Percentiles rank a stretch among this genome's conserved stretches.
phyloP scores from a whole-genome alignment of 2,113 vertebrate species.

The Cynoglossus semilaevis region DNA sequence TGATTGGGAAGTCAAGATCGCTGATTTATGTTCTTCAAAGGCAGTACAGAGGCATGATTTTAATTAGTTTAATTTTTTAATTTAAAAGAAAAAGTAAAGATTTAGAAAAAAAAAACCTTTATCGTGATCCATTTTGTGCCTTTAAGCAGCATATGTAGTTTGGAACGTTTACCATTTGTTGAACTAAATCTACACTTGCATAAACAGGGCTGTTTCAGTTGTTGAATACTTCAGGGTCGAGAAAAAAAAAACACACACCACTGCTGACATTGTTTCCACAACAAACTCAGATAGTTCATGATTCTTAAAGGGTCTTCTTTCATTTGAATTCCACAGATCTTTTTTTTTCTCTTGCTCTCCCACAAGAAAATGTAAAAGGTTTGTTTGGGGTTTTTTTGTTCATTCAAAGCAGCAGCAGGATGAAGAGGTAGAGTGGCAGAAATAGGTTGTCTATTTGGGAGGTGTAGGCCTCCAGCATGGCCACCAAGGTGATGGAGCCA shows the following conservation, averaged over 20 bases:
- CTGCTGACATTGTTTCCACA: not conserved
- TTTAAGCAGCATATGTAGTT: slow-evolving; percentile 9
- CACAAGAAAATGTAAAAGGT: not conserved
- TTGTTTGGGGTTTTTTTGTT: slow-evolving; percentile 7
- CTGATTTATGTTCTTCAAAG: slow-evolving; percentile 67
- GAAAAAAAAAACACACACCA: slow-evolving; percentile 9
- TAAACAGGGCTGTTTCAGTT: slow-evolving; percentile 38
- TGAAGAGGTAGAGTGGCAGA: slow-evolving; percentile 93
- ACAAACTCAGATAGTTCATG: too few relatives aligned
- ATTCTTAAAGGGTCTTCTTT: slow-evolving; percentile 14
- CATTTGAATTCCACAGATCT: not conserved
- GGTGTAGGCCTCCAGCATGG: slow-evolving; percentile 93
- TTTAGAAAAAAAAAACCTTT: slow-evolving; percentile 1
- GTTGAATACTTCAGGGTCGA: slow-evolving; percentile 3
- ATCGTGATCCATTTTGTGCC: slow-evolving; percentile 22
- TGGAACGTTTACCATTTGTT: slow-evolving; percentile 3
- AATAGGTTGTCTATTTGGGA: slow-evolving; percentile 96
- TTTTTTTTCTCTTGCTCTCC: too few relatives aligned
- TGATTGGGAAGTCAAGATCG: slow-evolving; percentile 24
- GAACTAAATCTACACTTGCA: slow-evolving; percentile 46
- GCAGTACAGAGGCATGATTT: slow-evolving; percentile 47
- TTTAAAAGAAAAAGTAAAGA: too few relatives aligned
- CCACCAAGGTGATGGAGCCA: slow-evolving; percentile 86
- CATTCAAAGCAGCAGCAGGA: slow-evolving; percentile 86
- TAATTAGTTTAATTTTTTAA: slow-evolving; percentile 7